Conservation (phyloP, 2,113 vertebrate genomes). For the Cololabis saira region DNA sequence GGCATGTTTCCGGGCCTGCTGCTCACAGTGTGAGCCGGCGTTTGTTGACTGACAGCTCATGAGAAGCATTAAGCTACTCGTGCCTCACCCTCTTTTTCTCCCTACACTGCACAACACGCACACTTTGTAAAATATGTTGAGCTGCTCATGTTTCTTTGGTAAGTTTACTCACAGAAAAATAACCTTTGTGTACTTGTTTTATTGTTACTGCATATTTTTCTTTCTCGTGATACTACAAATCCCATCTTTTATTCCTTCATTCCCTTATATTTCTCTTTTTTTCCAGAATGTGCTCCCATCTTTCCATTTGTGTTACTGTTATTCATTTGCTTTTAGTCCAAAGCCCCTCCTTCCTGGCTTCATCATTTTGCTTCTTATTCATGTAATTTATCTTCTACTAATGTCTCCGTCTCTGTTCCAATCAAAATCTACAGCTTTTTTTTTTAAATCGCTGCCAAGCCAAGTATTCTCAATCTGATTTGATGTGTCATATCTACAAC, state of each 20-base stretch:
- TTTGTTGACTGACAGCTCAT: slow-evolving; percentile 51
- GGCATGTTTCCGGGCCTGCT: slow-evolving; percentile 27
- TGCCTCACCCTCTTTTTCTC: slow-evolving; percentile 41
- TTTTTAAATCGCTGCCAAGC: slow-evolving; percentile 26
- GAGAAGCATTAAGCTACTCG: slow-evolving; percentile 39
- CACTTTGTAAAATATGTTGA: background rate
- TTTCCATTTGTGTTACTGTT: background rate
- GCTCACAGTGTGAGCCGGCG: slow-evolving; percentile 13
- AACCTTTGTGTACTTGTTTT: too few species aligned
- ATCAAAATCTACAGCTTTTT: slow-evolving; percentile 38
- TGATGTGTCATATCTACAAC: slow-evolving; percentile 22
- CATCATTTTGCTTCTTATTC: background rate
- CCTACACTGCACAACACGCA: too few species aligned
- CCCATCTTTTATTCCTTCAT: background rate
- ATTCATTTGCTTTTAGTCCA: background rate
- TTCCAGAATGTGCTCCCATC: background rate
- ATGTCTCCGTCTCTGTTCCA: slow-evolving; percentile 47
- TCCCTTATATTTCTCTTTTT: background rate
- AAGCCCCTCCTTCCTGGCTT: slow-evolving; percentile 1
- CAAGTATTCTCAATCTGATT: slow-evolving; percentile 31
- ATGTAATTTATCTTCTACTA: slow-evolving; percentile 48
- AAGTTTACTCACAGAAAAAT: slow-evolving; percentile 37
- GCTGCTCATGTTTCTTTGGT: slow-evolving; percentile 14
- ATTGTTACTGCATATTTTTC: too few species aligned
- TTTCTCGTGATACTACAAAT: too few species aligned